Evolutionary conservation across 2,888 invertebrate species (phyloP), one percentile per base, ranked within the genome.

Genomic region (Uropetala carovei): DNA sequence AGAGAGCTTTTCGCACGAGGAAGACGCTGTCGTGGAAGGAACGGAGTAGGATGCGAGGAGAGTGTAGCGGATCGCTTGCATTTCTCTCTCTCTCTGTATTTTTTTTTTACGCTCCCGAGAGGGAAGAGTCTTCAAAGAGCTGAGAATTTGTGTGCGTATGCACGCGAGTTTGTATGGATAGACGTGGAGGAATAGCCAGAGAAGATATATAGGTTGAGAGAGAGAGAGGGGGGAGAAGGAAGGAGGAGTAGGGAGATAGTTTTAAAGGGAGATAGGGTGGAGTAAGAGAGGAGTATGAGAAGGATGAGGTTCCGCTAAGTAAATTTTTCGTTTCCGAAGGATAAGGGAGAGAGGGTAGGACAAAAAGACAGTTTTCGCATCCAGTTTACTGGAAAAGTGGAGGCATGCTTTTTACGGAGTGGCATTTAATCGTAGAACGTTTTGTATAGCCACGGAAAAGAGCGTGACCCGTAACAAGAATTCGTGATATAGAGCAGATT

Each of bases 1-100:
- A 5, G 43, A 43, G 43, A 43, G 5, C 43, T 1, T 43, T 43
- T 43, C 43, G 43, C 43, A 3, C 43, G 43, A 3, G 43, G 43
- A 43, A 43, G 43, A 43, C 43, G 43, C 43, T 43, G 43, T 43
- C 43, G 43, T 43, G 43, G 43, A 43, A 43, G 43, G 43, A 43
- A n/a, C n/a, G n/a, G n/a, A n/a, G n/a, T n/a, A n/a, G n/a, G n/a
- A 75, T 75, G 75, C 75, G 27, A 27, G 22, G 75, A 75, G 75
- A 13, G 75, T 27, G 22, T 22, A 22, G 75, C 7, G 27, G 75
- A 22, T 75, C 75, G 75, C 75, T 22, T 22, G 27, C 27, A n/a
- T 75, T 22, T 75, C 22, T 75, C 75, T 75, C 27, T 27, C 43
- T 43, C 43, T 43, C 43, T 5, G 43, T 22, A 75, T 75, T 13